phyloP scores from a whole-genome alignment of 2,113 vertebrate species.

The Rynchops niger region DNA sequence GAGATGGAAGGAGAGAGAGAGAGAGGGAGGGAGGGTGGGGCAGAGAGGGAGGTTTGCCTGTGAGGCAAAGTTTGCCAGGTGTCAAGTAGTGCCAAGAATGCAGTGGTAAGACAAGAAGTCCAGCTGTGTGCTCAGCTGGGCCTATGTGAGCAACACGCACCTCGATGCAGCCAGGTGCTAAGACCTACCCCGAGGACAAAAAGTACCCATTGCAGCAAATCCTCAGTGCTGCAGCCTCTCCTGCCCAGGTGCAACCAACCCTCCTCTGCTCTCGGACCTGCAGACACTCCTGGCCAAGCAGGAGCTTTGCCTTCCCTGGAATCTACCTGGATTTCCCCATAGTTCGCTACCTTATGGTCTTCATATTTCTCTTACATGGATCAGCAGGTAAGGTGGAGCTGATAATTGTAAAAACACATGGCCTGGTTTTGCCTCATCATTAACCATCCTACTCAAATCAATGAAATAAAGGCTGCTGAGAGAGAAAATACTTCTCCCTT shows the following conservation, averaged over 20 bases:
- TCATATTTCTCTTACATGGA: not conserved
- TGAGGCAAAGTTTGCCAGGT: not conserved
- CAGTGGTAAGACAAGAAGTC: not conserved
- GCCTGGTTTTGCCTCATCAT: not conserved
- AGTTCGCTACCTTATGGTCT: not conserved
- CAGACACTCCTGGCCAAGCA: not conserved
- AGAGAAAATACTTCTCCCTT: not conserved
- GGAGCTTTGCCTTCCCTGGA: not conserved
- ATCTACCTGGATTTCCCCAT: not conserved
- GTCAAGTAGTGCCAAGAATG: not conserved
- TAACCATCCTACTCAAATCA: not conserved
- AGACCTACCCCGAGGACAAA: not conserved
- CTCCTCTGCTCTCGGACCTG: not conserved
- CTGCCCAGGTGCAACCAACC: not conserved
- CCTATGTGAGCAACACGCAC: not conserved
- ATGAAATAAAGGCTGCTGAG: not conserved
- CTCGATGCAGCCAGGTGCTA: not conserved
- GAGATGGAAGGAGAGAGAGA: not conserved
- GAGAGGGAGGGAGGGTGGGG: no score
- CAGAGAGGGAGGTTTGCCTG: not conserved
- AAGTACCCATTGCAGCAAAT: not conserved
- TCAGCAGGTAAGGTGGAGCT: not conserved
- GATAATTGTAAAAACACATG: not conserved
- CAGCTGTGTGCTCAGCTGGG: not conserved
- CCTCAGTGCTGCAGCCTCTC: not conserved